A percentile compares a stretch with the other conserved stretches of the same genome.
These are phyloP conservation scores for Bombus terrestris DNA, from an alignment of 1,140 invertebrate genomes.

Conservation along the genomic window DNA sequence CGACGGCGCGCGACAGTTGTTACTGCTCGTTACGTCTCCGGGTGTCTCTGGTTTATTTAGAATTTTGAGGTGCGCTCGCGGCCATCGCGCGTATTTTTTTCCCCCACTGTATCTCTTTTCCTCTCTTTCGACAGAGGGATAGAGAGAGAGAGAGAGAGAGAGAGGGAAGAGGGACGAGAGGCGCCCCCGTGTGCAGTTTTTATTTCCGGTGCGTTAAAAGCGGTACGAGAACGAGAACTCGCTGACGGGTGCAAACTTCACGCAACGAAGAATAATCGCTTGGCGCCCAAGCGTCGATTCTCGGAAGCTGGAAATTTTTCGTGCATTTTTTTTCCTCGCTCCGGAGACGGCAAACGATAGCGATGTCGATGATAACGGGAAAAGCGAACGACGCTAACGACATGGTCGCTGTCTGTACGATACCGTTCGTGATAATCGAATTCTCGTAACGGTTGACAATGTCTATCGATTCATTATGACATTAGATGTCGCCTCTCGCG, in stretches of 20 bases:
- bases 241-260: slow-evolving; percentile 10
- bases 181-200: not conserved
- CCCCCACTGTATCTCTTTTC: not conserved
- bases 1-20: slow-evolving; percentile 49
- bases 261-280: slow-evolving; percentile 10
- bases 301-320: not conserved
- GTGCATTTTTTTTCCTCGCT: not conserved
- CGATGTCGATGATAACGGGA: not conserved
- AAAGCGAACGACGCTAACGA: not conserved
- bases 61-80: slow-evolving; percentile 28
- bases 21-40: slow-evolving; percentile 49
- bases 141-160: not conserved
- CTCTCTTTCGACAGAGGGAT: not conserved
- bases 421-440: slow-evolving; percentile 58
- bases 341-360: not conserved
- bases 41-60: slow-evolving; percentile 43
- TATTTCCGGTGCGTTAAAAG: slow-evolving; percentile 29
- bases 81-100: not conserved
- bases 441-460: slow-evolving; percentile 58
- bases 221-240: slow-evolving; percentile 3
- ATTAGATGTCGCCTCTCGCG: slow-evolving; percentile 61
- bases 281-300: not conserved
- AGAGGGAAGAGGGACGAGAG: not conserved
- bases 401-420: not conserved
- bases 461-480: slow-evolving; percentile 65